Evolutionary conservation across 2,888 invertebrate species (phyloP).

Genomic region (Amphimallon solstitiale): DNA sequence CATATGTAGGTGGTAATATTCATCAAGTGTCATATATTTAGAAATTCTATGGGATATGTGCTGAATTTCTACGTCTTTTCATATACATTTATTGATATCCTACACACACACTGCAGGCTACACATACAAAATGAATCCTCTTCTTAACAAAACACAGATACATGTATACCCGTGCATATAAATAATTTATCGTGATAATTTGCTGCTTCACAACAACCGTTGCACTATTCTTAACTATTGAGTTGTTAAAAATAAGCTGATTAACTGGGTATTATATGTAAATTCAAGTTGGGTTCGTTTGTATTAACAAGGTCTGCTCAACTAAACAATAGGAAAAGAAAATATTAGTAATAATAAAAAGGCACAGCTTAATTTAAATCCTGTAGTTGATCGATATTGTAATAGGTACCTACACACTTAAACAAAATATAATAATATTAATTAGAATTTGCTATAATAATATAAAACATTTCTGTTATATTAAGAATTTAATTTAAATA

Average conservation of each 20-base stretch:
- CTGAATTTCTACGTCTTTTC: too few species aligned
- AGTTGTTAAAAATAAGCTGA: slow-evolving; percentile 32
- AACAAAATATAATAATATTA: too few species aligned
- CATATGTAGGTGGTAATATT: slow-evolving; percentile 1
- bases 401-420: too few species aligned
- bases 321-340: background rate
- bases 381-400: background rate
- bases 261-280: slow-evolving; percentile 16
- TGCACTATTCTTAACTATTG: slow-evolving; percentile 21
- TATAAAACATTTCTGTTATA: too few species aligned
- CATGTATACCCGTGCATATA: background rate
- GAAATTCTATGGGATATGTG: slow-evolving; percentile 5
- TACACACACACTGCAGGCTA: background rate
- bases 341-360: background rate
- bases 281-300: slow-evolving; percentile 12
- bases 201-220: slow-evolving; percentile 2
- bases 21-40: slow-evolving; percentile 18
- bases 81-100: background rate
- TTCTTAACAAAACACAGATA: background rate
- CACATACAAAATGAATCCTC: slow-evolving; percentile 1
- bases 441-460: too few species aligned
- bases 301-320: background rate
- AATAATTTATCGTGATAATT: slow-evolving; percentile 30
- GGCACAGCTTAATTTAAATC: background rate
- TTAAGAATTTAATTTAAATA: too few species aligned